Evolutionary conservation across 92 coral and sea anemone species (phyloP).

Genomic region (Epizoanthus fatuus): DNA sequence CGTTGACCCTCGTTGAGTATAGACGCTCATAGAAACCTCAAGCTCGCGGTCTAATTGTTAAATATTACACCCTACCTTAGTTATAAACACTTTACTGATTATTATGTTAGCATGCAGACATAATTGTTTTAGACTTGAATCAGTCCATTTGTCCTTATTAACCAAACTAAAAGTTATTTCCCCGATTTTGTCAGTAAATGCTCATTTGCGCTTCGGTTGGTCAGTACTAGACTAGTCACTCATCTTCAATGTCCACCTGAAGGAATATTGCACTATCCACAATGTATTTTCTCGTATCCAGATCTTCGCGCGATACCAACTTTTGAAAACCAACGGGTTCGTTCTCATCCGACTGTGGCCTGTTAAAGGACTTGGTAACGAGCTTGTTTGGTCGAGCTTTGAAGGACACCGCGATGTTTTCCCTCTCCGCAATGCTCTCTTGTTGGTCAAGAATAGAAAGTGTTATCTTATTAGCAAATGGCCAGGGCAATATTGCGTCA

Average conservation of each 20-base stretch:
- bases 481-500: slow-evolving; percentile 92
- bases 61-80: too few relatives aligned
- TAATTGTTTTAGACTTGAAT: too few relatives aligned
- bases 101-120: too few relatives aligned
- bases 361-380: neutral
- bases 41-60: too few relatives aligned
- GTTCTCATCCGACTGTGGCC: slow-evolving; percentile 24
- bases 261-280: slow-evolving; percentile 17
- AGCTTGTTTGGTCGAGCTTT: neutral
- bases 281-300: neutral
- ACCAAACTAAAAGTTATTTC: too few relatives aligned
- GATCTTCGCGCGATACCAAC: slow-evolving; percentile 6
- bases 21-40: too few relatives aligned
- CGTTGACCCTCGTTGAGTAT: too few relatives aligned
- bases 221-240: neutral
- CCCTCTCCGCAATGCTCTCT: neutral
- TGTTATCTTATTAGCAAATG: slow-evolving; percentile 80
- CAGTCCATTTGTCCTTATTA: too few relatives aligned
- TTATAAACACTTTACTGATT: too few relatives aligned
- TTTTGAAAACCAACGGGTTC: slow-evolving; percentile 31
- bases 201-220: neutral
- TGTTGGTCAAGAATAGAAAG: slow-evolving; percentile 87
- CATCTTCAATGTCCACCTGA: slow-evolving; percentile 16
- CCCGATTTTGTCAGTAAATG: neutral
- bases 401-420: neutral